Evolutionary conservation across 1,140 invertebrate species (phyloP), one percentile per base, ranked within the genome.

Genomic region (Anthonomus grandis): DNA sequence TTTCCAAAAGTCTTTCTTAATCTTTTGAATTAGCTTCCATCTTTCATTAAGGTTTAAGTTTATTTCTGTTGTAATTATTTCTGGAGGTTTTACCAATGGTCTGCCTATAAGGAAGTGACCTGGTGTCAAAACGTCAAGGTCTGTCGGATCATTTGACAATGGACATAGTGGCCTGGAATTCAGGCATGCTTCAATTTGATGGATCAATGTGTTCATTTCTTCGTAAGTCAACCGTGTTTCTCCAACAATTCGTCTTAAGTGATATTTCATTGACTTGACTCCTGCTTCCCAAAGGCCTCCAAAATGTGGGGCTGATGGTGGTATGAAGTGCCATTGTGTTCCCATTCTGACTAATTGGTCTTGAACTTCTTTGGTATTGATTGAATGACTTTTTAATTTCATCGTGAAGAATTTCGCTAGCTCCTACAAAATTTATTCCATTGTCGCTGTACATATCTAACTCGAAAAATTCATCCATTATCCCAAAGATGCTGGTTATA

Each of bases 271-370:
- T 22, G 48, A 38, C 50, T 66, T 65, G 5, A 75, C 66, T n/a
- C 27, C 27, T 31, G 27, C 27, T 31, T 31, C 27, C 27, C 27
- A 31, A 6, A 31, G n/a, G 27, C 0, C 44, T 37, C 21, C 61
- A 27, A 51, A 76, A 46, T 73, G 63, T 2, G 67, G 61, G n/a
- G 59, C 62, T 15, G 21, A 0, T 2, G 69, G 68, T n/a, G 64
- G 67, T 24, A 65, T 74, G 53, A 76, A 76, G 49, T 71, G 58
- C 71, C 71, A 76, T 21, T 57, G 18, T n/a, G 55, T 46, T 50
- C 27, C 21, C 6, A 15, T 13, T n/a, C 19, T 12, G n/a, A 9
- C 15, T 44, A 44, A 19, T 9, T 44, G 6, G 23, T 44, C 15
- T 4, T 4, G 18, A 44, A 17, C 4, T 5, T 6, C 17, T 38